phyloP scores from a whole-genome alignment of 1,140 invertebrate species.

The Drosophila arawakana region DNA sequence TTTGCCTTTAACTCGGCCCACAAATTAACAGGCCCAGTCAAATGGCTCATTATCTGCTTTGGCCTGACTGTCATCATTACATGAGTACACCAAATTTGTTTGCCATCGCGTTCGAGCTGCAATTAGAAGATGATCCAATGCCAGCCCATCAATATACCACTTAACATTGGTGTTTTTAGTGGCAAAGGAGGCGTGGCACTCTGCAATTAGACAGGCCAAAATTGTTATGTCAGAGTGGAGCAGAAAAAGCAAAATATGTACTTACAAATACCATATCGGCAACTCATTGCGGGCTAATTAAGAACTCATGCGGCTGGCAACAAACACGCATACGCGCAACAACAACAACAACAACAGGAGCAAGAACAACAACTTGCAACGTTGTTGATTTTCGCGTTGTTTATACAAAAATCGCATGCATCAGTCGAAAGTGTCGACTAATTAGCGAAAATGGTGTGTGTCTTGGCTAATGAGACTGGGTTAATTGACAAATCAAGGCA shows the following conservation, averaged over 20 bases:
- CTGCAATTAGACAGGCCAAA: constrained; percentile 65
- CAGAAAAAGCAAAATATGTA: constrained; percentile 48
- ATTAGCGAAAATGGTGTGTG: constrained; percentile 33
- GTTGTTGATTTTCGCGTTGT: constrained; percentile 51
- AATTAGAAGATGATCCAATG: constrained; percentile 58
- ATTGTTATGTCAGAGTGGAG: constrained; percentile 57
- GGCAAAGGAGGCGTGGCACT: neutral
- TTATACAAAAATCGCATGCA: constrained; percentile 56
- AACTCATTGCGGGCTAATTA: constrained; percentile 78
- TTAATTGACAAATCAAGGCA: constrained; percentile 9
- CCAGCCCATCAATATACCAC: constrained; percentile 10
- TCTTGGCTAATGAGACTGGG: constrained; percentile 22
- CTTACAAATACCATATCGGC: constrained; percentile 56
- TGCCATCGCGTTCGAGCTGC: constrained; percentile 63
- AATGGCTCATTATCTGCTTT: constrained; percentile 70
- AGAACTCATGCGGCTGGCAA: constrained; percentile 57
- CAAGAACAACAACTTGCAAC: constrained; percentile 24
- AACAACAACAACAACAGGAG: constrained; percentile 12
- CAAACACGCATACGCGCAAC: constrained; percentile 23
- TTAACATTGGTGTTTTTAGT: neutral
- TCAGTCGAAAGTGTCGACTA: constrained; percentile 41
- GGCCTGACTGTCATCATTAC: constrained; percentile 44
- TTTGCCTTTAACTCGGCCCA: constrained; percentile 20
- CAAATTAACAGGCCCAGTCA: constrained; percentile 66
- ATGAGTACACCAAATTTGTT: constrained; percentile 58